A percentile compares a stretch with the other conserved stretches of the same genome.
Evolutionary conservation across 2,797 vertebrate genomes (phyloP).

Genomic region (Sebastes flavidus): DNA sequence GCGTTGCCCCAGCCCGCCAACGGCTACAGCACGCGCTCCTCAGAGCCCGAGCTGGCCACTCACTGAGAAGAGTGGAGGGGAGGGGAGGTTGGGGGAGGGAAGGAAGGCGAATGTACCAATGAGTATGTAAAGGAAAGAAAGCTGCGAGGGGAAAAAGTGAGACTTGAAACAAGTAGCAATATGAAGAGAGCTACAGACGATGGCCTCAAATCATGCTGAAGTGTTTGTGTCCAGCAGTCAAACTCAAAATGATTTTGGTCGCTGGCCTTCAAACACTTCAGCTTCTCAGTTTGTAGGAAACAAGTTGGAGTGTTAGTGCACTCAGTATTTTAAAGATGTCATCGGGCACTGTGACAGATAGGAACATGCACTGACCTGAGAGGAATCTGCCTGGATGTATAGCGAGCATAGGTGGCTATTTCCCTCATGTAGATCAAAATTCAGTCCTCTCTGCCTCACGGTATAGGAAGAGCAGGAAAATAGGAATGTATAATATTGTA

Average conservation of each 20-base stretch:
- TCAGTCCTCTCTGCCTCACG: conserved; percentile 70
- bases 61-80: conserved; percentile 74
- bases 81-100: conserved; percentile 14
- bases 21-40: conserved; percentile 78
- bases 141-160: conserved; percentile 36
- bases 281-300: conserved; percentile 51
- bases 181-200: conserved; percentile 48
- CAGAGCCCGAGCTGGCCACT: conserved; percentile 72
- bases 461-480: conserved; percentile 67
- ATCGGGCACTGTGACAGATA: conserved; percentile 67
- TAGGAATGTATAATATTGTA: conserved; percentile 87
- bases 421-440: conserved; percentile 72
- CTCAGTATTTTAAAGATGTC: conserved; percentile 70
- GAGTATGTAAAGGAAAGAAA: conserved; percentile 64
- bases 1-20: conserved; percentile 75
- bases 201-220: conserved; percentile 64
- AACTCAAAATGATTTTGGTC: conserved; percentile 14
- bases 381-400: conserved; percentile 75
- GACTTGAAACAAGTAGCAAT: conserved; percentile 66
- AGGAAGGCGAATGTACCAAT: conserved; percentile 70
- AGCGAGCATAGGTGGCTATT: conserved; percentile 61
- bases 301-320: conserved; percentile 36
- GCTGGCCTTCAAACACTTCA: conserved; percentile 56
- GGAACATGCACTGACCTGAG: conserved; percentile 72
- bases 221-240: conserved; percentile 49